Percentiles rank a stretch among this genome's conserved stretches.
These are phyloP conservation scores for Apteryx mantelli DNA, from an alignment of 2,113 vertebrate species.

Conservation along the genomic window DNA sequence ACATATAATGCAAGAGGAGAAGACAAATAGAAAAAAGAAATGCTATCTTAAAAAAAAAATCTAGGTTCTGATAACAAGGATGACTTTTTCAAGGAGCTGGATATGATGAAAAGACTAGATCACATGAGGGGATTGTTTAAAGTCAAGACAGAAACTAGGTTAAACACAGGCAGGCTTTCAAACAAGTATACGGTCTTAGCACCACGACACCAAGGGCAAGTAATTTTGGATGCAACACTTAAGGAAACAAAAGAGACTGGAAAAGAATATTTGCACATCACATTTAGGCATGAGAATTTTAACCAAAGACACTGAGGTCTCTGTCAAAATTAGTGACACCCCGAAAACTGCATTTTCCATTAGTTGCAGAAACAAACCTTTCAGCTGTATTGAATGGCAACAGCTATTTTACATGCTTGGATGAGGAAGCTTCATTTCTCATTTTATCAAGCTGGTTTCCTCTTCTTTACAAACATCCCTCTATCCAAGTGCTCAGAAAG, in stretches of 20 bases:
- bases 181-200: background rate
- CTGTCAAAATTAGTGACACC: conserved; percentile 62
- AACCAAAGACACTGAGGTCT: conserved; percentile 38
- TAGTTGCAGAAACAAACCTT: conserved; percentile 49
- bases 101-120: background rate
- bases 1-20: background rate
- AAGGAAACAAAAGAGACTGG: conserved; percentile 3
- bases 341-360: conserved; percentile 55
- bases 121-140: background rate
- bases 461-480: conserved; percentile 24
- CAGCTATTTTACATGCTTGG: conserved; percentile 65
- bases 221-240: conserved; percentile 5
- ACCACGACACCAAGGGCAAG: background rate
- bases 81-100: background rate
- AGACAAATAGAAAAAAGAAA: background rate
- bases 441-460: conserved; percentile 48
- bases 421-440: conserved; percentile 51
- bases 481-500: conserved; percentile 7
- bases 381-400: conserved; percentile 56
- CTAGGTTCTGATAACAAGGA: background rate
- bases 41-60: background rate
- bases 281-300: conserved; percentile 17
- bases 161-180: background rate
- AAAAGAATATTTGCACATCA: conserved; percentile 21
- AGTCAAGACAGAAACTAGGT: background rate